phyloP scores from a whole-genome alignment of 2,888 invertebrate genomes.

The Eupithecia pulchellata region DNA sequence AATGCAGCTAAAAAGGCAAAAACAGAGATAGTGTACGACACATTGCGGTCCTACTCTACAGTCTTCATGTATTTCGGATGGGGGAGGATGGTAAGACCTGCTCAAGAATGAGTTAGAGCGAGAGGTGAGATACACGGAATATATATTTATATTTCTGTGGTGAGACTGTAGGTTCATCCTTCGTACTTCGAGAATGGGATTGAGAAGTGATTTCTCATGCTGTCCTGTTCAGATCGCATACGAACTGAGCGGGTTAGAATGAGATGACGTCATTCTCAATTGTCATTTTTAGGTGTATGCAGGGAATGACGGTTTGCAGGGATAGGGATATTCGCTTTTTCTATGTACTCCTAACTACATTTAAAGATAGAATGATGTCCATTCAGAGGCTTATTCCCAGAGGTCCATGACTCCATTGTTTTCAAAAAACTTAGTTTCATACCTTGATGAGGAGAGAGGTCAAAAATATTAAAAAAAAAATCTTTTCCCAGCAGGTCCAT shows the following conservation, averaged over 20 bases:
- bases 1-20: conserved; percentile 48
- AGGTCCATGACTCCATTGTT: no score
- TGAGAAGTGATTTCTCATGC: no score
- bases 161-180: neutral
- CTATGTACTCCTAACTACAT: neutral
- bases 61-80: conserved; percentile 79
- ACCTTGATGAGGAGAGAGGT: no score
- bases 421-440: no score
- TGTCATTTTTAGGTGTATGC: neutral
- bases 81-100: conserved; percentile 64
- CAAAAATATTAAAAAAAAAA: no score
- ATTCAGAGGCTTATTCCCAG: no score
- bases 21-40: conserved; percentile 47
- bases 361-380: neutral
- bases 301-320: neutral
- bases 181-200: no score
- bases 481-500: no score
- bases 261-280: no score
- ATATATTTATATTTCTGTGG: neutral
- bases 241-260: no score
- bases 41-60: conserved; percentile 77
- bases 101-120: conserved; percentile 39
- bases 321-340: neutral
- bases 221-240: no score
- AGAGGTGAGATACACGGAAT: conserved; percentile 15